Base-by-base conservation (phyloP, 2,797 vertebrate species). In the Zenarchopterus dispar region DNA sequence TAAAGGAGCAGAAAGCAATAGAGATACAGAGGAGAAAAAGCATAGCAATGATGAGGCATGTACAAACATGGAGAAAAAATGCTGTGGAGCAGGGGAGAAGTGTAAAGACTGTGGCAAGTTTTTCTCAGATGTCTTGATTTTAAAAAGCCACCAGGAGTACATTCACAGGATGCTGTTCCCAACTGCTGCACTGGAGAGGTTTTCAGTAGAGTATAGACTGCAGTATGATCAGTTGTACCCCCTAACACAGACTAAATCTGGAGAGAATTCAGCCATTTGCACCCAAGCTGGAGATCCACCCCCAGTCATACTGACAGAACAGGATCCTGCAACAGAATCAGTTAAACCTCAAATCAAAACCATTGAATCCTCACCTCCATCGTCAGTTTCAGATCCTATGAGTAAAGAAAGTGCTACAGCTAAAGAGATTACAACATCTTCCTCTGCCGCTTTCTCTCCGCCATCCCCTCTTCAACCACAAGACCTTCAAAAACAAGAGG, bases 81-180 rank as follows among this genome's bases (percentile, higher is more conserved):
- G 90, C 59, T 90, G 86, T 80, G 58, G 53, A 54, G 67, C 10
- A 46, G 86, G 84, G 50, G 94, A 94, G 88, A 96, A 96, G 78
- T 99, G 98, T 1, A 87, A 91, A 45, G 94, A 96, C 0, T 99
- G 98, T 0, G 94, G 96, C 72, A 99, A 99, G 86, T 80, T 96
- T 43, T 99, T 99, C 73, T 99, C 98, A 60, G 98, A 99, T 82
- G 92, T 95, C 73, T 92, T 99, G 87, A 97, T 99, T 81, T 92
- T 99, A 67, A 99, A 99, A 93, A 99, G 95, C 84, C 98, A 99
- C 88, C 95, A 97, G 56, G 98, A 99, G 78, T 97, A 99, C 0
- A 95, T 98, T 71, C 98, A 99, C 78, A 95, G 95, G 75, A 93
- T 92, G 53, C 93, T 97, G 71, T 96, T 99, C 53, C 96, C 98